phyloP scores from a whole-genome alignment of 2,888 invertebrate species.

The Rhimphoctona megacephalus region DNA sequence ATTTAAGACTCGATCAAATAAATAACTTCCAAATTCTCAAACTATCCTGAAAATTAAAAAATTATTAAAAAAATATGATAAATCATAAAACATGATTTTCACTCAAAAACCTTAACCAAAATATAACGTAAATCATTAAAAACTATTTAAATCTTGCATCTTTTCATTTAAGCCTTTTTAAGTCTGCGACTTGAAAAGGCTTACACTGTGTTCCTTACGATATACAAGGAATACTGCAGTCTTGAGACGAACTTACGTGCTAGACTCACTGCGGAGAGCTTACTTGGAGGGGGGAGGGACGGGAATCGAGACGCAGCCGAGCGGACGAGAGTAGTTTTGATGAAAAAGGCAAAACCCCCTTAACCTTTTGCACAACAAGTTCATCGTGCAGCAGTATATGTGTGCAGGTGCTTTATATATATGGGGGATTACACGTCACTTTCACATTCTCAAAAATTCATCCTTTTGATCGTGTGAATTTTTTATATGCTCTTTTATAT shows the following conservation, averaged over 20 bases:
- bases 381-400: neutral
- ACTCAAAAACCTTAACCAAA: neutral
- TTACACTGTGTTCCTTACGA: conserved; percentile 10
- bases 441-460: no score
- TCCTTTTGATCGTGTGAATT: no score
- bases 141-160: neutral
- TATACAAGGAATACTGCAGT: conserved; percentile 2
- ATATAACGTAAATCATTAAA: neutral
- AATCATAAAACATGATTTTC: neutral
- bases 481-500: no score
- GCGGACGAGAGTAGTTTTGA: conserved; percentile 43
- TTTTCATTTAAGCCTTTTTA: no score
- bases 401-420: neutral
- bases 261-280: conserved; percentile 9
- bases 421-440: no score
- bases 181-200: neutral
- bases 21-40: neutral
- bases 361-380: conserved; percentile 5
- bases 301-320: conserved; percentile 29
- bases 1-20: neutral
- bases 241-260: conserved; percentile 1
- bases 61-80: neutral
- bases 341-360: conserved; percentile 25
- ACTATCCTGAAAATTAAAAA: neutral
- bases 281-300: neutral